Percentiles rank a stretch among this genome's conserved stretches.
phyloP scores from a whole-genome alignment of 2,113 vertebrate species.

The Calypte anna region DNA sequence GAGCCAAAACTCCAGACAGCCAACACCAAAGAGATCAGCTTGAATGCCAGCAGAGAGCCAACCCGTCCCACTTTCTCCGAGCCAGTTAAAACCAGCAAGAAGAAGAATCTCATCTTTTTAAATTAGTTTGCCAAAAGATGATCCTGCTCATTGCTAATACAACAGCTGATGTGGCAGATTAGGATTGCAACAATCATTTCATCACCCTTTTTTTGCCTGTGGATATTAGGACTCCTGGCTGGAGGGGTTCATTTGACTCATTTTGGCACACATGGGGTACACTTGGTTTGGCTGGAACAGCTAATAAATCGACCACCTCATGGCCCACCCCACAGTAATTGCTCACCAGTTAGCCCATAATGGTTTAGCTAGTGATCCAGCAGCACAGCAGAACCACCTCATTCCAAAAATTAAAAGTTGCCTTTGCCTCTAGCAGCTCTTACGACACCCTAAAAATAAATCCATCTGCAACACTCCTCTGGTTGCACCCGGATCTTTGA shows the following conservation, averaged over 20 bases:
- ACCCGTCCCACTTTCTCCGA: not conserved
- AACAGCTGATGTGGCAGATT: not conserved
- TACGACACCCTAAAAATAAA: not conserved
- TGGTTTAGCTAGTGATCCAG: not conserved
- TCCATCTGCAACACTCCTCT: not conserved
- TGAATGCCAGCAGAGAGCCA: not conserved
- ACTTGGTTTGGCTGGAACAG: not conserved
- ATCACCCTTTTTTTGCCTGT: not conserved
- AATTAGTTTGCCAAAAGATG: not conserved
- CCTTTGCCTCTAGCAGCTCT: not conserved
- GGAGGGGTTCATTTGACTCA: slow-evolving; percentile 2
- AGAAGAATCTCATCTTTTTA: not conserved
- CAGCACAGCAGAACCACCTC: accelerated
- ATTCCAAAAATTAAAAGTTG: not conserved
- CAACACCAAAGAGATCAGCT: not conserved
- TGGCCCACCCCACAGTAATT: not conserved
- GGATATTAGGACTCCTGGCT: not conserved
- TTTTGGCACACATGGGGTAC: not conserved
- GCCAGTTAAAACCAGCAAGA: not conserved
- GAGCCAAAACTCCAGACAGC: not conserved
- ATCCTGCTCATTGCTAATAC: not conserved
- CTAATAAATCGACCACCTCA: not conserved
- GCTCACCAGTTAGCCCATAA: not conserved
- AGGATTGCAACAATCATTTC: not conserved
- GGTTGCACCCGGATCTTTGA: not conserved